phyloP scores from a whole-genome alignment of 2,888 invertebrate genomes.

The Chromoteleia sp. region DNA sequence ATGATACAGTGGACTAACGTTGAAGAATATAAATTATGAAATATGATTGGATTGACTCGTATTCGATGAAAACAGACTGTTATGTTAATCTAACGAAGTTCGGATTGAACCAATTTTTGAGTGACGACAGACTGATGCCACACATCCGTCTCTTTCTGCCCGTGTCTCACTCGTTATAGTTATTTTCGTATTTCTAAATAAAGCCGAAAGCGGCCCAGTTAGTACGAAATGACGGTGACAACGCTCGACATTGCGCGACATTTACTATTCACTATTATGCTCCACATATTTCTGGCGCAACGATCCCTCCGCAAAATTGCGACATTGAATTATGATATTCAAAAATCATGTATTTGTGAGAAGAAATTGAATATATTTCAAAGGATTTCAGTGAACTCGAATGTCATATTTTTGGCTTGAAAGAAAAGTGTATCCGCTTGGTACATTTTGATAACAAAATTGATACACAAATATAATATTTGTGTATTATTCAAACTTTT shows the following conservation, averaged over 20 bases:
- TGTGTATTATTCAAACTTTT: no score
- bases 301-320: conserved; percentile 57
- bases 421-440: neutral
- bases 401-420: conserved; percentile 27
- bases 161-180: conserved; percentile 59
- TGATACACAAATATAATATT: neutral
- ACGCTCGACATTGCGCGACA: conserved; percentile 75
- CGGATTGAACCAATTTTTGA: conserved; percentile 53
- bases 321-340: conserved; percentile 68
- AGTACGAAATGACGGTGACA: conserved; percentile 74
- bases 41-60: conserved; percentile 15
- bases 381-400: conserved; percentile 22
- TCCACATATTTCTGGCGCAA: conserved; percentile 77
- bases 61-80: conserved; percentile 39
- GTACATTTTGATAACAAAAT: conserved; percentile 1
- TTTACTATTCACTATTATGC: conserved; percentile 75
- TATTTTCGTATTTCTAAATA: conserved; percentile 82
- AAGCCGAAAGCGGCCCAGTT: conserved; percentile 81
- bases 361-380: conserved; percentile 53
- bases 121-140: conserved; percentile 53
- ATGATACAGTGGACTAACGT: no score
- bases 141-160: conserved; percentile 39
- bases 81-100: conserved; percentile 34
- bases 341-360: conserved; percentile 42
- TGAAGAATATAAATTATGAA: neutral